Evolutionary conservation across 2,888 invertebrate species (phyloP).

Genomic region (Plebejus argus): DNA sequence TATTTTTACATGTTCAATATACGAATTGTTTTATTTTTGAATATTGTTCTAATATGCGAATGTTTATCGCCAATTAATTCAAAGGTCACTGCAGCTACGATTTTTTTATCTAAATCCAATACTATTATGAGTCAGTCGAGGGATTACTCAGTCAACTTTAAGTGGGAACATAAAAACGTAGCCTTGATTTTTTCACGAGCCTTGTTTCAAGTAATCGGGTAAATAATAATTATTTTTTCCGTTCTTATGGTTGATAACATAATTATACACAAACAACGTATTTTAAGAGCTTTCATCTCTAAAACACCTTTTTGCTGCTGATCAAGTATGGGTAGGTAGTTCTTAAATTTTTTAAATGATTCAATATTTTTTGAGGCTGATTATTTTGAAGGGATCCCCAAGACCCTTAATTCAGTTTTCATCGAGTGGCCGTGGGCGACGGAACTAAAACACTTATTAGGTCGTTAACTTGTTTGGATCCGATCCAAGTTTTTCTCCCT

Average conservation of each 20-base stretch:
- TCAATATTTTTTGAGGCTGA: neutral
- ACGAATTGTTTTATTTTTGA: neutral
- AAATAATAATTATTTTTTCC: neutral
- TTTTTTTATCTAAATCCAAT: neutral
- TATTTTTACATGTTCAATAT: neutral
- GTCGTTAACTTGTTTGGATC: constrained; percentile 27
- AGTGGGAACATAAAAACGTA: neutral
- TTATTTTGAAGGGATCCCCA: neutral
- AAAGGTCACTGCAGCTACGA: constrained; percentile 16
- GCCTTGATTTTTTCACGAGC: neutral
- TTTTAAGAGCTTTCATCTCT: too few relatives aligned
- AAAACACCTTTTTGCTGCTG: too few relatives aligned
- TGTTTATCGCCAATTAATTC: constrained; percentile 20
- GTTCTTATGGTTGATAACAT: neutral
- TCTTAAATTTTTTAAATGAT: neutral
- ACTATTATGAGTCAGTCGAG: neutral
- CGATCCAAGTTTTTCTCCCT: constrained; percentile 19
- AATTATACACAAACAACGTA: too few relatives aligned
- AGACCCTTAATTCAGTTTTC: constrained; percentile 22
- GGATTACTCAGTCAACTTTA: neutral
- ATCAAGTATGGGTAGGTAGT: too few relatives aligned
- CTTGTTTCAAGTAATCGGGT: neutral
- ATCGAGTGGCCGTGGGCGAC: constrained; percentile 23
- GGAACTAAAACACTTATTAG: constrained; percentile 26
- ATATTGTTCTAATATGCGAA: neutral